Evolutionary conservation across 2,888 invertebrate genomes (phyloP), one percentile per base, ranked within the genome.

Genomic region (Lampropteryx suffumata): DNA sequence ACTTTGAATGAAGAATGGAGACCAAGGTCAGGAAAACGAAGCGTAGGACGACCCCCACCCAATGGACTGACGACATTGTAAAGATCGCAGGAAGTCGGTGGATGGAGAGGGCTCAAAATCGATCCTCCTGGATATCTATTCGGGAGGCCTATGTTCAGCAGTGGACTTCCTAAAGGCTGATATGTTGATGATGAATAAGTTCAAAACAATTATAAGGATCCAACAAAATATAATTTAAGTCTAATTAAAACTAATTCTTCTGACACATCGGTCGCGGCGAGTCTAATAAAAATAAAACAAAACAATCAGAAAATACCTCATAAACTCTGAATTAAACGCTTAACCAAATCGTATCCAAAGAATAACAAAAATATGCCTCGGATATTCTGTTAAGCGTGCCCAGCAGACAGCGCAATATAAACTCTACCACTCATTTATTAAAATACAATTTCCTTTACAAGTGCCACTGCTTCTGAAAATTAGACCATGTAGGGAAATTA

Each of bases 251-350:
- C n/a, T 7, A 33, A 47, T 26, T 43, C 34, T 47, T n/a, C 29
- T 40, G 14, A 43, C 35, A n/a, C n/a, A 28, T 29, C 29, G 14
- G 30, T 29, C 30, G 26, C 36, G 39, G 28, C 28, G n/a, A 11
- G 40, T 42, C 42, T 40, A 45, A 46, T 49, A 42, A 47, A 49
- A 55, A 54, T 37, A 52, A 58, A 59, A 43, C 17, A 37, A 47
- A 52, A 51, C 57, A 58, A 64, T 64, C 60, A 69, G 17, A 68
- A 71, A 72, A 70, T 65, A 69, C 56, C 62, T 64, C 64, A 64
- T 69, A 73, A 72, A 71, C 62, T 64, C 55, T 64, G 65, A 74
- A 76, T 76, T 73, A 73, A 77, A 76, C 62, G 69, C 71, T 73
- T 69, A 70, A 69, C 66, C 60, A 69, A 78, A 76, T 77, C 65